Conservation (phyloP, 2,113 vertebrate species). For the Phrynosoma blainvillii region DNA sequence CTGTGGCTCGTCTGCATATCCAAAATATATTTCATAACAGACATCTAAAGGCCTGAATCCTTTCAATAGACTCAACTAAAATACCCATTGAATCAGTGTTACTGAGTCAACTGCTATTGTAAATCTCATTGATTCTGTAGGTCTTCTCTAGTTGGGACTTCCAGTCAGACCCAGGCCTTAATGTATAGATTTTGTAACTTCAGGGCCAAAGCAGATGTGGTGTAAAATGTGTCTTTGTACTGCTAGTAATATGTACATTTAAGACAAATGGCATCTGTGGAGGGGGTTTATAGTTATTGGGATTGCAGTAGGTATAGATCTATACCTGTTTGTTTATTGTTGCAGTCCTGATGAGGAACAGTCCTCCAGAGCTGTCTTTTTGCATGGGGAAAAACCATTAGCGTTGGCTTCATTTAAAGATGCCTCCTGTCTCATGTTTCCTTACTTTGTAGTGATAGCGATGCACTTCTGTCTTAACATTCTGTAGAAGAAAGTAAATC, state of each 20-base stretch:
- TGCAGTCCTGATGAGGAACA: neutral
- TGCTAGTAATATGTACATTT: neutral
- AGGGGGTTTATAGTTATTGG: neutral
- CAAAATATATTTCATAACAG: neutral
- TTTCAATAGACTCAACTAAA: no score
- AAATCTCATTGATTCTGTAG: no score
- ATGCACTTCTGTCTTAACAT: neutral
- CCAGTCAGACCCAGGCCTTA: neutral
- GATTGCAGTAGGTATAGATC: neutral
- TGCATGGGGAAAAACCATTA: neutral
- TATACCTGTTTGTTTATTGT: neutral
- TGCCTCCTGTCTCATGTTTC: no score
- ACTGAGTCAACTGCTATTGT: no score
- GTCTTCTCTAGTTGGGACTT: no score
- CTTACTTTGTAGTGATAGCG: neutral
- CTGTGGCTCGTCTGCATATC: neutral
- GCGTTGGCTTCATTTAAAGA: no score
- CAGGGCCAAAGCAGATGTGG: neutral
- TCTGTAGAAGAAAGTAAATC: neutral
- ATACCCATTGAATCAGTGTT: no score
- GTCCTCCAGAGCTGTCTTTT: neutral
- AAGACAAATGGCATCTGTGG: neutral
- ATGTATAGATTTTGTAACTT: neutral
- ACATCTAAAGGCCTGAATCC: neutral
- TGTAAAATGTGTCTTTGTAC: neutral